Base-by-base conservation (phyloP, 2,888 invertebrate species). In the Acleris literana region DNA sequence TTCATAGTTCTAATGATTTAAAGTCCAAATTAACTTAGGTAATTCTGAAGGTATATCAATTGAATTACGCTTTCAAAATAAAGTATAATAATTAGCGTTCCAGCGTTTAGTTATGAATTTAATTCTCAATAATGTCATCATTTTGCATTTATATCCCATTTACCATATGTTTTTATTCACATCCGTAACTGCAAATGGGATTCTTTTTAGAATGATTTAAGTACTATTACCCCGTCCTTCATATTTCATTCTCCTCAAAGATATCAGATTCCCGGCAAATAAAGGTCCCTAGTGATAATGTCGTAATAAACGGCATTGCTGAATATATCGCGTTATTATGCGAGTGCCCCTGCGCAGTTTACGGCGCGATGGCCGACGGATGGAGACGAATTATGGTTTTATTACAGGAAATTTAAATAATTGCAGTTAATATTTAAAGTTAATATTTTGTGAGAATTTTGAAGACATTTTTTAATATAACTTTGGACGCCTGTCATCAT, bases 261-360 rank as follows among this genome's bases (percentile, higher is more conserved):
- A 52, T 57, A 57, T 63, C 57, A 54, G 53, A 64, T 48, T 33
- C 17, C 53, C 52, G 22, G 17, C 58, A 48, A 64, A 64, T 64
- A 53, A 53, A 57, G 44, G 52, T 4, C 18, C 20, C 39, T 29
- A n/a, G 18, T 62, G 61, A 62, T 62, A 62, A 64, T 64, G 63
- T 53, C 53, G 39, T 59, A 48, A 54, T 54, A 39, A 53, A 48
- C 25, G 57, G 57, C 43, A 57, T 57, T 57, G 43, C 57, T 18
- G 51, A 58, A 59, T 59, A 54, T 62, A 54, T 63, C 56, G 44
- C 56, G 16, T 44, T 56, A 64, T 64, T 64, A 64, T 64, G 46
- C 52, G 57, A 33, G 58, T 53, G 48, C 22, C 22, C 48, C 43
- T 43, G 51, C 49, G 39, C 22, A 46, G 62, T 59, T 58, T 39